Percentiles rank a stretch among this genome's conserved stretches.
Conservation (phyloP, 2,888 invertebrate genomes). For the Asteroscopus sphinx region DNA sequence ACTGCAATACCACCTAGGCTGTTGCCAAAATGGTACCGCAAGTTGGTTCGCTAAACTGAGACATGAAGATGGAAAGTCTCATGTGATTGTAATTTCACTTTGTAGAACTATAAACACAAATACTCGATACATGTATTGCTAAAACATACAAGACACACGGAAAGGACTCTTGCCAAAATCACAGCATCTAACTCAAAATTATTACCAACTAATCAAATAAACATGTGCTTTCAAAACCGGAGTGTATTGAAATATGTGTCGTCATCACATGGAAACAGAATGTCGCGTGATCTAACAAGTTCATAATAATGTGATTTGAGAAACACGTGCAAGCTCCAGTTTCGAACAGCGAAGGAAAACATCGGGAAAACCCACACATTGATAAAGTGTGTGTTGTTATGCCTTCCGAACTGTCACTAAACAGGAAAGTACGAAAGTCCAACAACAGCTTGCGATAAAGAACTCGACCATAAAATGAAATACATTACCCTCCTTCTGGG, state of each 20-base stretch:
- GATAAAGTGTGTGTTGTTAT: constrained; percentile 19
- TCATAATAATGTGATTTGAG: constrained; percentile 16
- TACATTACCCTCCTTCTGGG: too few relatives aligned
- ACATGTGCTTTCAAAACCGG: neutral
- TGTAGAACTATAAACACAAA: too few relatives aligned
- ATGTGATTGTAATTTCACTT: too few relatives aligned
- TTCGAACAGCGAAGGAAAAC: constrained; percentile 26
- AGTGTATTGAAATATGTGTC: constrained; percentile 4
- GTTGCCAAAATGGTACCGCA: too few relatives aligned
- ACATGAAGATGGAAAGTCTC: too few relatives aligned
- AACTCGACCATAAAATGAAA: neutral
- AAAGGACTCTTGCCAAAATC: neutral
- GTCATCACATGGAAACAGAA: constrained; percentile 7
- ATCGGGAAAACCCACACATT: constrained; percentile 30
- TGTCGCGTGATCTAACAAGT: constrained; percentile 20
- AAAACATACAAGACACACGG: too few relatives aligned
- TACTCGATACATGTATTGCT: too few relatives aligned
- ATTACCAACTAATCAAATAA: neutral
- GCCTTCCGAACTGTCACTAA: constrained; percentile 4
- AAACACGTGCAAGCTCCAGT: constrained; percentile 39
- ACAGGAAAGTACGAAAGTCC: constrained; percentile 3
- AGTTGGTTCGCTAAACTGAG: too few relatives aligned
- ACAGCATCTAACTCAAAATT: neutral
- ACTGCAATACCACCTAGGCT: too few relatives aligned
- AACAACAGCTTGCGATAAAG: neutral